Evolutionary conservation across 2,888 invertebrate genomes (phyloP), one percentile per base, ranked within the genome.

Genomic region (Digitonthophagus gazella): DNA sequence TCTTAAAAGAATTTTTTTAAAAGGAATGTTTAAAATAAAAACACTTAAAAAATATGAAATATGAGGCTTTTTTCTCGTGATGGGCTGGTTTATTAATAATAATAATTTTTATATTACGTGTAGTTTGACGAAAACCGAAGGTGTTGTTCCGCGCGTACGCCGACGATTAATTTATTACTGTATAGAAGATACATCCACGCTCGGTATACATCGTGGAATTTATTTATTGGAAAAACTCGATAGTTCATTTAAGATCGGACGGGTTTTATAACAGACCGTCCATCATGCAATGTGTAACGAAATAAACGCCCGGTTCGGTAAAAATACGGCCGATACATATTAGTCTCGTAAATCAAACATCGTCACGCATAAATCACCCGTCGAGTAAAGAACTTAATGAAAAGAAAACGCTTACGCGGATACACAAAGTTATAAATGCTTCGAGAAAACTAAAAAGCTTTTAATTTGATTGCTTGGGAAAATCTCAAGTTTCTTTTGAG

Each of bases 1-100:
- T n/a, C n/a, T n/a, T n/a, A n/a, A n/a, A n/a, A n/a, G 15, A 15
- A 19, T 66, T 66, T 64, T n/a, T 54, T 15, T n/a, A 44, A 44
- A 44, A 44, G 28, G 11, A 44, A 44, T 5, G 1, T 44, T 44
- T 8, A 2, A 44, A 6, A 44, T 11, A 44, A 44, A 44, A 44
- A 44, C 6, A 11, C 11, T 58, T 58, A 58, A 58, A 16, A 58
- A 16, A 58, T 8, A 58, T 4, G 11, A 11, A 6, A 8, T 6
- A 8, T 54, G 11, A 8, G 54, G 11, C 6, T 54, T 54, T 8
- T 54, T 8, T 54, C 11, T 8, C 8, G 54, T 8, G 54, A 54
- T 54, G 6, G 8, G 54, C 54, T 11, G 8, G 6, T 11, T 44
- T 3, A 44, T 44, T 44, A 44, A 8, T 44, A 44, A 8, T 44